phyloP scores from a whole-genome alignment of 2,888 invertebrate genomes.

The Cinara cedri region DNA sequence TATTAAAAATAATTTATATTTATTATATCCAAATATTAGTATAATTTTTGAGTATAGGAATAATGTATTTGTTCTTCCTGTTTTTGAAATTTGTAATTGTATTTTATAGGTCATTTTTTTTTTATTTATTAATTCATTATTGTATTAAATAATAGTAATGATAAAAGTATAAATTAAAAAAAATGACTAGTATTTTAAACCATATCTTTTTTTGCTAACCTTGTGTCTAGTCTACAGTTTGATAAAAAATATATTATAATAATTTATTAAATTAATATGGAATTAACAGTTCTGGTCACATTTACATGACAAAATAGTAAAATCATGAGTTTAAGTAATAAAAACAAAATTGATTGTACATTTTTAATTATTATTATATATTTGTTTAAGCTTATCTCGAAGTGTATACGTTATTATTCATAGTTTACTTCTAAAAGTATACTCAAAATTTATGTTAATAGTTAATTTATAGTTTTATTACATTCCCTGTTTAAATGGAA shows the following conservation, averaged over 20 bases:
- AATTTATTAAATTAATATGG: not conserved
- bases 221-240: slow-evolving; percentile 36
- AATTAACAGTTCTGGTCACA: slow-evolving; percentile 22
- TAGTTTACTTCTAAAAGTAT: not conserved
- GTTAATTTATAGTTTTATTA: slow-evolving; percentile 6
- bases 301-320: slow-evolving; percentile 24
- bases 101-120: slow-evolving; percentile 2
- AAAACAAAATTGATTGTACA: not conserved
- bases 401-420: not conserved
- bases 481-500: slow-evolving; percentile 17
- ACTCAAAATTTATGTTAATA: not conserved
- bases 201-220: not conserved
- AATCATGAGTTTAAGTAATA: not conserved
- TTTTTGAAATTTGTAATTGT: slow-evolving; percentile 11
- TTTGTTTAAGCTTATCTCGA: not conserved
- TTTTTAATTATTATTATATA: not conserved
- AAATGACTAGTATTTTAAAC: too few relatives aligned
- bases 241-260: not conserved
- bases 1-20: slow-evolving; percentile 29
- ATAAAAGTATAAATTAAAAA: too few relatives aligned
- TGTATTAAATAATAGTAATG: too few relatives aligned
- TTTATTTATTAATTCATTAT: not conserved
- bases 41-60: not conserved
- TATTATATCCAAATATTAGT: slow-evolving; percentile 32
- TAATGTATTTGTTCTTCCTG: not conserved